Conservation (phyloP, 2,797 vertebrate genomes). For the Cryptoblepharus egeriae region DNA sequence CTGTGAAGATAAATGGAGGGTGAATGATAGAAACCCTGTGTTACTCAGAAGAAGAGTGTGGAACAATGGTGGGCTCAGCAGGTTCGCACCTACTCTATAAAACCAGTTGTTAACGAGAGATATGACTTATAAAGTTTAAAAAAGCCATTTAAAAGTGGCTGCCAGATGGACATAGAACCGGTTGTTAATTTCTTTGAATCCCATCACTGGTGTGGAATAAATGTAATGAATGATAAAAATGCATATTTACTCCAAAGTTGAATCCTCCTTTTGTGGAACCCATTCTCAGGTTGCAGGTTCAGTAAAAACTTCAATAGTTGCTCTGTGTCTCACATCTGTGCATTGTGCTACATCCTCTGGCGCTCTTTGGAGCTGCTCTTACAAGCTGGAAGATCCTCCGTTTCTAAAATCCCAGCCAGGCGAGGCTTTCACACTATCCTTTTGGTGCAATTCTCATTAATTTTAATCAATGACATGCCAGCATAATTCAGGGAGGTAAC, state of each 20-base stretch:
- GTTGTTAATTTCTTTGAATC: too few relatives aligned
- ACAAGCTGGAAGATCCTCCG: background rate
- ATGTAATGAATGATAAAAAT: background rate
- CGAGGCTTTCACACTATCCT: background rate
- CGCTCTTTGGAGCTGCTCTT: background rate
- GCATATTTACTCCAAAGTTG: background rate
- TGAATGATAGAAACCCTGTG: too few relatives aligned
- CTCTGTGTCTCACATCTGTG: background rate
- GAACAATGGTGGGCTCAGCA: too few relatives aligned
- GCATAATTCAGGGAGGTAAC: background rate
- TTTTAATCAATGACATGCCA: background rate
- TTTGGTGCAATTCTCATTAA: background rate
- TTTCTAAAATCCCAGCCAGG: background rate
- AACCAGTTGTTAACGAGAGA: too few relatives aligned
- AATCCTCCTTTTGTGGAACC: background rate
- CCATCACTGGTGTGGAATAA: too few relatives aligned
- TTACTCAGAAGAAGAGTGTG: too few relatives aligned
- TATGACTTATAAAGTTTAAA: too few relatives aligned
- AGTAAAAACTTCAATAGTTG: background rate
- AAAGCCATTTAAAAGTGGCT: too few relatives aligned
- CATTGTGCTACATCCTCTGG: background rate
- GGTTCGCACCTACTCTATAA: too few relatives aligned
- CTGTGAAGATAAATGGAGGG: too few relatives aligned
- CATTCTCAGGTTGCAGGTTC: background rate
- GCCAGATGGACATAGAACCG: too few relatives aligned